Evolutionary conservation across 2,888 invertebrate genomes (phyloP).

Genomic region (Abscondita cerata): DNA sequence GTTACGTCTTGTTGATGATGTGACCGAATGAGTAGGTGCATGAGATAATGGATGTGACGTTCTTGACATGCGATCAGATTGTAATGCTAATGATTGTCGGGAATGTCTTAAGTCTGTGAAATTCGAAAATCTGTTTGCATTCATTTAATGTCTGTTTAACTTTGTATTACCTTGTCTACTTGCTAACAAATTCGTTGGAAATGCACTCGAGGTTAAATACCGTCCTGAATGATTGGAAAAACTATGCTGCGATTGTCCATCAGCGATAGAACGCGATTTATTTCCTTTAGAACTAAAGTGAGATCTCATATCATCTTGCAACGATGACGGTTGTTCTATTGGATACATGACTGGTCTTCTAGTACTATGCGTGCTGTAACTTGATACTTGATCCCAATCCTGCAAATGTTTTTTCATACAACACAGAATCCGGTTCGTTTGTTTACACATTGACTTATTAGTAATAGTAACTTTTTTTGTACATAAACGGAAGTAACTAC

Average conservation of each 20-base stretch:
- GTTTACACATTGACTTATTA: slow-evolving; percentile 3
- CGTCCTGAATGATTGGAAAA: slow-evolving; percentile 84
- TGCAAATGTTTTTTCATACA: slow-evolving; percentile 41
- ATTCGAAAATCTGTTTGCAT: slow-evolving; percentile 31
- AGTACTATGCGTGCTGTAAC: slow-evolving; percentile 89
- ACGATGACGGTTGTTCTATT: slow-evolving; percentile 67
- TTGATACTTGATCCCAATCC: slow-evolving; percentile 90
- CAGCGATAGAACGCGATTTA: slow-evolving; percentile 76
- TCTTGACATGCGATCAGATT: slow-evolving; percentile 82
- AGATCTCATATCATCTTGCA: slow-evolving; percentile 75
- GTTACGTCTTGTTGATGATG: slow-evolving; percentile 63
- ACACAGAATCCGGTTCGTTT: not conserved
- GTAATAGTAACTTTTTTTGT: not conserved
- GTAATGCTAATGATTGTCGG: slow-evolving; percentile 82
- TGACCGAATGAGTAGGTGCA: slow-evolving; percentile 62
- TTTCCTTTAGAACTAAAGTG: slow-evolving; percentile 74
- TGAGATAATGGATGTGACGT: slow-evolving; percentile 72
- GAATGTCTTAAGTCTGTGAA: slow-evolving; percentile 82
- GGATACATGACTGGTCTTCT: slow-evolving; percentile 87
- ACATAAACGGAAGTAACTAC: slow-evolving; percentile 1
- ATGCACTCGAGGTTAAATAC: slow-evolving; percentile 70
- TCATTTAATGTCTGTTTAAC: slow-evolving; percentile 17
- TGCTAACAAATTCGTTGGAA: slow-evolving; percentile 78
- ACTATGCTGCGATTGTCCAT: slow-evolving; percentile 89
- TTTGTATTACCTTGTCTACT: slow-evolving; percentile 67